Conservation (phyloP, 2,113 vertebrate genomes). For the Colistium nudipinnis region DNA sequence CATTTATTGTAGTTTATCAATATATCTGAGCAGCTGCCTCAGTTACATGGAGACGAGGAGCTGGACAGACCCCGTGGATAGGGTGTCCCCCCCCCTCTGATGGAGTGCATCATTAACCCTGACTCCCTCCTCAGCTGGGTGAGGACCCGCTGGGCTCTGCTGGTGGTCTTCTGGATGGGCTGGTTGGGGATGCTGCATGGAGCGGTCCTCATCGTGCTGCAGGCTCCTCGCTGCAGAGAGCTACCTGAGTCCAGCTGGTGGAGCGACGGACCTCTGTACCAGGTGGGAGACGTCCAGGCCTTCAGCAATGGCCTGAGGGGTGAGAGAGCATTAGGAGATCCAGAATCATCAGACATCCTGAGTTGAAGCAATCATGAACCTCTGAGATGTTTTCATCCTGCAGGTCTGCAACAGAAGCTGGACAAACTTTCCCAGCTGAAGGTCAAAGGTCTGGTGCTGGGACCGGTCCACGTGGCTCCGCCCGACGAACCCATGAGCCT, state of each 20-base stretch:
- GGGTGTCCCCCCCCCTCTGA: too few relatives aligned
- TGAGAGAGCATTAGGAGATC: too few relatives aligned
- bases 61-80: too few relatives aligned
- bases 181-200: conserved; percentile 90
- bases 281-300: conserved; percentile 73
- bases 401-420: conserved; percentile 81
- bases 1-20: too few relatives aligned
- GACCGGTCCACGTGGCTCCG: conserved; percentile 83
- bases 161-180: conserved; percentile 90
- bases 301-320: conserved; percentile 81
- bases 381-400: neutral
- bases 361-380: too few relatives aligned
- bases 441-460: conserved; percentile 85
- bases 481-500: conserved; percentile 68
- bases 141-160: conserved; percentile 85
- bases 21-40: too few relatives aligned
- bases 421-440: conserved; percentile 80
- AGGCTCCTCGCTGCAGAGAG: conserved; percentile 86
- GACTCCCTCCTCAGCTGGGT: conserved; percentile 83
- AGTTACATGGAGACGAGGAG: too few relatives aligned
- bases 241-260: conserved; percentile 86
- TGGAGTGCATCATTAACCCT: too few relatives aligned
- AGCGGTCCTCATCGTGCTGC: conserved; percentile 87
- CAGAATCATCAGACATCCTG: too few relatives aligned
- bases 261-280: conserved; percentile 86